A percentile compares a stretch with the other conserved stretches of the same genome.
phyloP scores from a whole-genome alignment of 2,797 vertebrate species.

The Pipistrellus kuhlii region DNA sequence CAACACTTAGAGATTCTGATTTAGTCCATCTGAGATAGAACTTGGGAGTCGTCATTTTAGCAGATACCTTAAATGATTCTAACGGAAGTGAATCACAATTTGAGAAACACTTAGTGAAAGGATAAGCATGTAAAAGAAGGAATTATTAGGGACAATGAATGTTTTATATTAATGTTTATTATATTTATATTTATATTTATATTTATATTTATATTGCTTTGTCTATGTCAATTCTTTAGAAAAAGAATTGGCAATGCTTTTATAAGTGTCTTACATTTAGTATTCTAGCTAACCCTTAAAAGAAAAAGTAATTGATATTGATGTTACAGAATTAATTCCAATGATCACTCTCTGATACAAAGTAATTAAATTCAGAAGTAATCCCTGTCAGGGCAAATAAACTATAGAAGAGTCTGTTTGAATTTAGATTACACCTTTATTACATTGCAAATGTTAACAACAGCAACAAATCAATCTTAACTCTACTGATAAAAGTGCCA shows the following conservation, averaged over 20 bases:
- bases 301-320: conserved; percentile 52
- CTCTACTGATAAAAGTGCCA: not conserved
- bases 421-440: conserved; percentile 61
- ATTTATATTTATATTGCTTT: conserved; percentile 17
- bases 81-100: not conserved
- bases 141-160: not conserved
- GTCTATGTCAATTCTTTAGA: not conserved
- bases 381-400: conserved; percentile 54
- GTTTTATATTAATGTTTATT: not conserved
- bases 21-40: not conserved
- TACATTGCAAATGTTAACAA: conserved; percentile 25
- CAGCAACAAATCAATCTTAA: conserved; percentile 1
- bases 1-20: not conserved
- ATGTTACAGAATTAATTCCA: conserved; percentile 58
- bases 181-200: not conserved
- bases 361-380: conserved; percentile 67
- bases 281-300: conserved; percentile 4
- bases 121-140: not conserved
- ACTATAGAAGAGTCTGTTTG: not conserved
- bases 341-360: conserved; percentile 32
- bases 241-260: not conserved
- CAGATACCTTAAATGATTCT: not conserved
- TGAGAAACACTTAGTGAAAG: conserved; percentile 26
- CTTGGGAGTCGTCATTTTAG: not conserved
- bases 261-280: not conserved